These are phyloP conservation scores for Orthonyx spaldingii DNA, from an alignment of 2,113 vertebrate species.

Conservation along the genomic window DNA sequence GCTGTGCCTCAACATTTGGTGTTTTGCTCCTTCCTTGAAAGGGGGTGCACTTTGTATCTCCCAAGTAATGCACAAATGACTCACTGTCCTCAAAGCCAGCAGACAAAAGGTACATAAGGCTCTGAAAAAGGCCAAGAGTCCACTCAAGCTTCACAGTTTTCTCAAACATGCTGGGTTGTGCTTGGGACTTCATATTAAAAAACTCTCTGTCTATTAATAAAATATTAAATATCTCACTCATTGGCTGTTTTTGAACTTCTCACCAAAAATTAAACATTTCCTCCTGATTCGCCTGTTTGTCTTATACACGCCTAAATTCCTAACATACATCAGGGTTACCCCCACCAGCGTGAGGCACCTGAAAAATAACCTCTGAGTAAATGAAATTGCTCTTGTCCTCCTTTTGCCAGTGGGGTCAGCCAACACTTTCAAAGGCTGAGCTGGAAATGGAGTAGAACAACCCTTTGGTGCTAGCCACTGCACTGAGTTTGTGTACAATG, in stretches of 20 bases:
- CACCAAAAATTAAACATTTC: neutral
- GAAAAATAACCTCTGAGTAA: neutral
- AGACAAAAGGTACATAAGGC: neutral
- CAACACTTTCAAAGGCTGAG: neutral
- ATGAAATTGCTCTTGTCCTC: neutral
- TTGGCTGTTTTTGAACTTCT: neutral
- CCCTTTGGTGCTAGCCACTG: neutral
- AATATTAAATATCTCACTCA: neutral
- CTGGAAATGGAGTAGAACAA: neutral
- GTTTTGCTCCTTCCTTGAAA: neutral
- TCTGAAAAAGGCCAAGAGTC: neutral
- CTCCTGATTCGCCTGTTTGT: neutral
- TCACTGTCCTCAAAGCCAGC: neutral
- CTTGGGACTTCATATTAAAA: neutral
- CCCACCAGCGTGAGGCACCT: accelerated
- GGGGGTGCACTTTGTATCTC: neutral
- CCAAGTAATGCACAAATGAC: neutral
- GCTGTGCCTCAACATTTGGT: neutral
- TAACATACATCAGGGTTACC: neutral
- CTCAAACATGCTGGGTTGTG: neutral
- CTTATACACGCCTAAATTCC: neutral
- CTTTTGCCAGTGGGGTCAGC: neutral
- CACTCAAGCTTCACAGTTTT: neutral
- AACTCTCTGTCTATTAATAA: neutral
- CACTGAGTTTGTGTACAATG: neutral